Evolutionary conservation across 1,140 invertebrate genomes (phyloP).

Genomic region (Rhagoletis pomonella): DNA sequence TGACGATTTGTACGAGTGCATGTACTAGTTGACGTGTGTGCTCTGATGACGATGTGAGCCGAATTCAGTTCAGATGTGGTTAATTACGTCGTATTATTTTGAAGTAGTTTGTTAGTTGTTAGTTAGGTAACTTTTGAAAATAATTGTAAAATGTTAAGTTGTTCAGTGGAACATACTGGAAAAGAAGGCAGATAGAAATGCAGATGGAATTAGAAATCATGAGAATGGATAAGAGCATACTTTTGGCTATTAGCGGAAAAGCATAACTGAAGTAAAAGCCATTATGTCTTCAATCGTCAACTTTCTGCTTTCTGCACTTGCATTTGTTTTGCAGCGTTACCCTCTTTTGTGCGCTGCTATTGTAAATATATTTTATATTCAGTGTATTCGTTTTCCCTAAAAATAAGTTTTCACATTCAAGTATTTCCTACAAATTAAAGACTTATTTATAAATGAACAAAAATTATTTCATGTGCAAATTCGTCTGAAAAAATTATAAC

Average conservation of each 20-base stretch:
- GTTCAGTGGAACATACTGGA: constrained; percentile 2
- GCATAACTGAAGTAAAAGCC: no score
- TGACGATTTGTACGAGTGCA: background rate
- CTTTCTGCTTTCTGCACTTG: no score
- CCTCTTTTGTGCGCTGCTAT: background rate
- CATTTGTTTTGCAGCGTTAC: no score
- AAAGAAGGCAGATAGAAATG: constrained; percentile 7
- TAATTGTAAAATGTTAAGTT: background rate
- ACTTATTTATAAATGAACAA: background rate
- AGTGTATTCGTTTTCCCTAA: background rate
- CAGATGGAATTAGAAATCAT: background rate
- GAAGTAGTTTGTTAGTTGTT: background rate
- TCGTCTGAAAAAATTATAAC: constrained; percentile 37
- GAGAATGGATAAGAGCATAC: no score
- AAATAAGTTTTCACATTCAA: background rate
- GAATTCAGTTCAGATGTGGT: background rate
- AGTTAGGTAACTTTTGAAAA: background rate
- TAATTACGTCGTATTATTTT: background rate
- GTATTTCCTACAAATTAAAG: constrained; percentile 23
- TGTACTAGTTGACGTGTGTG: background rate
- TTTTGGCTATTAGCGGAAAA: no score
- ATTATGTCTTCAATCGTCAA: no score
- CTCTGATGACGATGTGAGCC: background rate
- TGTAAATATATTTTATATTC: constrained; percentile 10
- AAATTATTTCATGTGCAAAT: constrained; percentile 42